A percentile compares a stretch with the other conserved stretches of the same genome.
phyloP scores from a whole-genome alignment of 1,140 invertebrate species.

The Geopemphigus sp. region DNA sequence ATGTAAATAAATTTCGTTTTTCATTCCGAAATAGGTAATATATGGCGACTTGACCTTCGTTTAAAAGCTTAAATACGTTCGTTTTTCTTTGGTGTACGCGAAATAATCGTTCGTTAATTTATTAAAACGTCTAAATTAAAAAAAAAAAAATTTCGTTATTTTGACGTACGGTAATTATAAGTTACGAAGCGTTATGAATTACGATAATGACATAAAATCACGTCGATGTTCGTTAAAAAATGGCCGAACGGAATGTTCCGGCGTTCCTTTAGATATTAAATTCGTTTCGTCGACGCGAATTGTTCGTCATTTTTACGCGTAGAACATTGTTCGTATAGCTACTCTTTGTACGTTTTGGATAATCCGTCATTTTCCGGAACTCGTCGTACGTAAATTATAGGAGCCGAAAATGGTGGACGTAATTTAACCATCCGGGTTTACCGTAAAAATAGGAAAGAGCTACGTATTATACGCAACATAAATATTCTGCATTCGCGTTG shows the following conservation, averaged over 20 bases:
- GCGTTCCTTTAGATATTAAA: neutral
- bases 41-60: too few species aligned
- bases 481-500: too few species aligned
- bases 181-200: neutral
- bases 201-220: slow-evolving; percentile 3
- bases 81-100: neutral
- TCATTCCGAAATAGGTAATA: too few species aligned
- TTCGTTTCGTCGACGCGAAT: neutral
- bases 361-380: neutral
- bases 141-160: neutral
- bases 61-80: too few species aligned
- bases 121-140: slow-evolving; percentile 16
- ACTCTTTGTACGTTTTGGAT: neutral
- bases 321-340: neutral
- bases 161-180: neutral
- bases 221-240: neutral
- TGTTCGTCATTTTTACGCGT: neutral
- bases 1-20: too few species aligned
- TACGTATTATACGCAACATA: too few species aligned
- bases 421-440: too few species aligned
- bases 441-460: too few species aligned
- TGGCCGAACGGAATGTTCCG: neutral
- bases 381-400: neutral
- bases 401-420: neutral
- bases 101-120: slow-evolving; percentile 7